Evolutionary conservation across 2,888 invertebrate genomes (phyloP).

Genomic region (Brassicogethes aeneus): DNA sequence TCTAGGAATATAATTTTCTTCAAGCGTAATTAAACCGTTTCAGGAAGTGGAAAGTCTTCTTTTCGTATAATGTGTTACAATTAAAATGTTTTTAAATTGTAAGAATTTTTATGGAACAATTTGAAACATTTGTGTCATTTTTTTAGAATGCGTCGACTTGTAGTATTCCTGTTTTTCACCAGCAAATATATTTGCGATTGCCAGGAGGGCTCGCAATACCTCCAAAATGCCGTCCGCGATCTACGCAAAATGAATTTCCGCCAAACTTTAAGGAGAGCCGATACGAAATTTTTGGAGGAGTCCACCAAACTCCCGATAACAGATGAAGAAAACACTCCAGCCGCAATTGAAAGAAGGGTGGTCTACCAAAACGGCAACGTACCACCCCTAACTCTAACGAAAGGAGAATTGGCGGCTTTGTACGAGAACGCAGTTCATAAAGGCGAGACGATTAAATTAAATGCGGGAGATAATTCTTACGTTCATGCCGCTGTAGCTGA

Average conservation of each 20-base stretch:
- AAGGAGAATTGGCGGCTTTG: conserved; percentile 40
- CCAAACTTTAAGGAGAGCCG: conserved; percentile 21
- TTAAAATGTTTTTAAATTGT: too few relatives aligned
- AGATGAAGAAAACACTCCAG: not conserved
- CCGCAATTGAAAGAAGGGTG: not conserved
- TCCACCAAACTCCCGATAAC: not conserved
- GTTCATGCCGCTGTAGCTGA: conserved; percentile 37
- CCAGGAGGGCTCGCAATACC: conserved; percentile 30
- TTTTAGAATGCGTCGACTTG: conserved; percentile 23
- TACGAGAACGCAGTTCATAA: conserved; percentile 42
- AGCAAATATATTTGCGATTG: conserved; percentile 5
- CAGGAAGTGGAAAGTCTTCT: too few relatives aligned
- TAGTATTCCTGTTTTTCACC: conserved; percentile 17
- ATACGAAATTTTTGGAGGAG: conserved; percentile 9
- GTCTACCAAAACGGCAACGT: conserved; percentile 7
- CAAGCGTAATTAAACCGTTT: too few relatives aligned
- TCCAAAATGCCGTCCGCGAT: conserved; percentile 31
- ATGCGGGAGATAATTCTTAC: conserved; percentile 26
- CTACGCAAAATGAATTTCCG: conserved; percentile 27
- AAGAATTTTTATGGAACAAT: too few relatives aligned
- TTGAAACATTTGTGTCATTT: too few relatives aligned
- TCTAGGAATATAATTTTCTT: too few relatives aligned
- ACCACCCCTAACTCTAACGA: conserved; percentile 27
- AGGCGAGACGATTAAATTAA: conserved; percentile 33
- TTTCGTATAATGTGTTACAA: too few relatives aligned